Base-by-base conservation (phyloP, 2,888 invertebrate genomes). In the Monochamus alternatus region DNA sequence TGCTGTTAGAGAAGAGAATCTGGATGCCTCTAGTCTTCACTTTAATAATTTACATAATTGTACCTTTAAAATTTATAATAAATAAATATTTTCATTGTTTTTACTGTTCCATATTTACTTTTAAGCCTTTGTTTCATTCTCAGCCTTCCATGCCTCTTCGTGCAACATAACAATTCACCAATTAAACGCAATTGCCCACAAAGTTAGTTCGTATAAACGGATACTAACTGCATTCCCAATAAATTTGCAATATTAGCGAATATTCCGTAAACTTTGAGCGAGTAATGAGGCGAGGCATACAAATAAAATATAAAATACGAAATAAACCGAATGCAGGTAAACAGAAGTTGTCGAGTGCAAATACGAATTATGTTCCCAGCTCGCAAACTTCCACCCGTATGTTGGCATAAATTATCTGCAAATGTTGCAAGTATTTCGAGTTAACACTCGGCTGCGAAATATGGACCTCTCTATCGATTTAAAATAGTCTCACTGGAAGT, bases 241-340 rank as follows among this genome's bases (percentile, higher is more conserved):
- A 38, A 38, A 38, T 38, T 38, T 47, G 47, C 47, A 47, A 10
- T 47, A 47, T 47, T 47, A 12, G 10, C 9, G 47, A 47, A 47
- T 5, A 47, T 47, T 47, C 47, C 12, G 9, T 3, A 47, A 47
- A 47, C 47, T 47, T 38, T 63, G 38, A 7, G 43, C 62, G n/a
- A 32, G n/a, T 63, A 38, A 63, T 43, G 62, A 63, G n/a, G 43
- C 14, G 38, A 38, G 38, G 62, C 43, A n/a, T 5, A 14, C 14
- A 43, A 63, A 63, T 63, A 43, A 63, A 63, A 63, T 43, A 38
- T 63, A 43, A 63, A 63, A 63, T 38, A 63, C 62, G 62, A 12
- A 63, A 63, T 63, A 63, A 22, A 63, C 62, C 62, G 22, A 43
- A 22, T 43, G 43, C 62, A 63, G 43, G 62, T 63, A 63, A 63